phyloP scores from a whole-genome alignment of 2,888 invertebrate species.

The Corythucha ciliata region DNA sequence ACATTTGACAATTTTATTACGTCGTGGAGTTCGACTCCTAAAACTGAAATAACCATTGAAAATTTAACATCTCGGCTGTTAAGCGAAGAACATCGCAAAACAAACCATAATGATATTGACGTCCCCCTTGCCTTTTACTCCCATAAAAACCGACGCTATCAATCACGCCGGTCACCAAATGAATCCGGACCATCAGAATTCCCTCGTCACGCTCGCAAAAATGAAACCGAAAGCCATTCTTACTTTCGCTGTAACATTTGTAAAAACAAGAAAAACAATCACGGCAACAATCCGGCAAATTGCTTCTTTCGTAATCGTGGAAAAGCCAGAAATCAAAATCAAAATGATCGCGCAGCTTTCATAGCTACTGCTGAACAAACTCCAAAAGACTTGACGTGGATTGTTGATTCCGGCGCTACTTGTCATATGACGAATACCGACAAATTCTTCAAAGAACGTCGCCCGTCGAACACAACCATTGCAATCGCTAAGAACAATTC shows the following conservation, averaged over 20 bases:
- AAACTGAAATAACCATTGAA: neutral
- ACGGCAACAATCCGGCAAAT: neutral
- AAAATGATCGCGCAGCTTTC: neutral
- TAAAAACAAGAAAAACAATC: conserved; percentile 7
- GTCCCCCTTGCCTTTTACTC: conserved; percentile 2
- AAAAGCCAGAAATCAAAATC: too few relatives aligned
- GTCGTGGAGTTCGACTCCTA: neutral
- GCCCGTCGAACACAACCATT: too few relatives aligned
- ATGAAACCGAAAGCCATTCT: too few relatives aligned
- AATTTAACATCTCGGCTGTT: conserved; percentile 4
- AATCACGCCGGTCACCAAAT: too few relatives aligned
- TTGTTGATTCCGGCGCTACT: neutral
- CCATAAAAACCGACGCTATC: neutral
- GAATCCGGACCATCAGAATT: too few relatives aligned
- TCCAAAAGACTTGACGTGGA: neutral
- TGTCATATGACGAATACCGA: conserved; percentile 1
- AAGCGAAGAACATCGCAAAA: conserved; percentile 2
- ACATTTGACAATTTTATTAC: neutral
- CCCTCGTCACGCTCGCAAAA: too few relatives aligned
- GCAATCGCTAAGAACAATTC: too few relatives aligned
- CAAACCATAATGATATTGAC: neutral
- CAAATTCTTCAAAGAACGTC: too few relatives aligned
- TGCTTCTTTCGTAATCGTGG: too few relatives aligned
- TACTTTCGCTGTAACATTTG: conserved; percentile 4
- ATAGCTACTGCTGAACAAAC: neutral